These are phyloP conservation scores for Orchestia grillus DNA, from an alignment of 1,140 invertebrate genomes.

Conservation along the genomic window DNA sequence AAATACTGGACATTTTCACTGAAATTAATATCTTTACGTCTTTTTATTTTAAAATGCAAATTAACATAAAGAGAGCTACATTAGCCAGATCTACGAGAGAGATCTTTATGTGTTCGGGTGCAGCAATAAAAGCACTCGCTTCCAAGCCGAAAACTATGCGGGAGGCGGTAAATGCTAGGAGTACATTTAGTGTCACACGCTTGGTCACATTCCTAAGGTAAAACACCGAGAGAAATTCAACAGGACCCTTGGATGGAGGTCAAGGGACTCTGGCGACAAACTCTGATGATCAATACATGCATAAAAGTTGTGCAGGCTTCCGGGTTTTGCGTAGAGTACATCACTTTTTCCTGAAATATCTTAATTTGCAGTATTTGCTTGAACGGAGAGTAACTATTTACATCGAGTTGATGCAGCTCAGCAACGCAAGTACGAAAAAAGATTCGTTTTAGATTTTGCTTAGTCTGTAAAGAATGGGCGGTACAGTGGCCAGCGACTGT, in stretches of 20 bases:
- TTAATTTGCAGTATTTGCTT: not conserved
- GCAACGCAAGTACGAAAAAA: not conserved
- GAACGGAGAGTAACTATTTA: not conserved
- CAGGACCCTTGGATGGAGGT: not conserved
- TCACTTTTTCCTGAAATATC: not conserved
- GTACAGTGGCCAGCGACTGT: not conserved
- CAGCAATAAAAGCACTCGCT: not conserved
- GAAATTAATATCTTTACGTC: too few species aligned
- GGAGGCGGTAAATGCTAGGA: not conserved
- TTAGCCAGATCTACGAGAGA: not conserved
- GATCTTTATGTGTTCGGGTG: not conserved
- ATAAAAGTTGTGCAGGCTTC: too few species aligned
- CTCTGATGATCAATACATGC: not conserved
- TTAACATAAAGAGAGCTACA: not conserved
- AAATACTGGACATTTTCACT: not conserved
- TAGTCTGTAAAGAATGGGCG: not conserved
- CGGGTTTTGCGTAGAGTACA: too few species aligned
- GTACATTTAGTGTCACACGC: not conserved
- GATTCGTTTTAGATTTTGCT: not conserved
- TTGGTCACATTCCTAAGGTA: not conserved
- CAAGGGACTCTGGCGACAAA: not conserved
- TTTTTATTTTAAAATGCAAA: not conserved
- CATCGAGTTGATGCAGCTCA: not conserved
- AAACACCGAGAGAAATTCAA: not conserved
- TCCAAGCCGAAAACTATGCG: not conserved